Evolutionary conservation across 2,113 vertebrate genomes (phyloP), one percentile per base, ranked within the genome.

Genomic region (Galemys pyrenaicus): DNA sequence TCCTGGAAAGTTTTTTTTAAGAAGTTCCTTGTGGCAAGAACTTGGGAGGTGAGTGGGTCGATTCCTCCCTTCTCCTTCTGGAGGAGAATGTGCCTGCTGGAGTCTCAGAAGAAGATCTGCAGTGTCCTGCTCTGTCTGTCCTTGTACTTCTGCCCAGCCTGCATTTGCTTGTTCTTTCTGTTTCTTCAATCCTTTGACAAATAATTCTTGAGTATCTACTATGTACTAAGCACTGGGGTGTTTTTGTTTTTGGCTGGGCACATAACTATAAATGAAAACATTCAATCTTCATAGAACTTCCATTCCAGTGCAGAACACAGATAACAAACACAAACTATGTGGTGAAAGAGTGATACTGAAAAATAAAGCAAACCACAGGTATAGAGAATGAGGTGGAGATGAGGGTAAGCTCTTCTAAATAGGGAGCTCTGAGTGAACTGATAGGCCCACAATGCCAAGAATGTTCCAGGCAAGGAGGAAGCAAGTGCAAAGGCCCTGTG

Each of bases 381-480:
- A 1, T 32, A 2, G 37, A 32, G 37, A 32, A 15, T 28, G 44
- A 51, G 16, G 7, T 39, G 58, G 83, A 13, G 15, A 12, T 6
- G 13, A 26, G 20, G 4, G 41, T 6, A 0, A 19, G 41, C 54
- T 17, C 20, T n/a, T 49, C 13, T 4, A 17, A 24, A 22, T 28
- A 60, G 65, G 17, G 32, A 17, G 37, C 70, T 75, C 39, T 56
- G 30, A 44, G 30, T n/a, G 70, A 62, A 26, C 56, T 10, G 64
- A 10, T 62, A 19, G 28, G 15, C 13, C n/a, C 0, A 0, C 65
- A 4, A 0, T 54, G n/a, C n/a, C n/a, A 37, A 39, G 87, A 70
- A 54, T 6, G 20, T 16, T 51, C 17, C 22, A 68, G 35, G 46
- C 67, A 44, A 37, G 51, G 4, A 49, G 19, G 17, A 28, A 32